Evolutionary conservation across 2,113 vertebrate genomes (phyloP).

Genomic region (Abramis brama): DNA sequence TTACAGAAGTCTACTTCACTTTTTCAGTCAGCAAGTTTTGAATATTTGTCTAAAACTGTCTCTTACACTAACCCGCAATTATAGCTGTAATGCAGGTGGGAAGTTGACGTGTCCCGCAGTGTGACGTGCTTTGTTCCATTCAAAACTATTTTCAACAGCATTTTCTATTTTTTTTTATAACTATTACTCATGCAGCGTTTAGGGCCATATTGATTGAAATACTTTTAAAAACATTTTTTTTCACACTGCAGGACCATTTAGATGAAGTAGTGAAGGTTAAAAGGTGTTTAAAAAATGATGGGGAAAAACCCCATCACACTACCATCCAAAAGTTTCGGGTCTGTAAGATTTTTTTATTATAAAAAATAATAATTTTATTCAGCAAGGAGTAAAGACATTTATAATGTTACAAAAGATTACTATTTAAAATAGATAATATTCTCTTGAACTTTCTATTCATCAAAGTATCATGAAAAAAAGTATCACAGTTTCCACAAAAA

Average conservation of each 20-base stretch:
- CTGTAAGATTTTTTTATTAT: not conserved
- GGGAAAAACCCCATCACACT: not conserved
- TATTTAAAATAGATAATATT: no score
- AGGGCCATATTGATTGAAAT: not conserved
- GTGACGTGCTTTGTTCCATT: not conserved
- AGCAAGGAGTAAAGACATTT: not conserved
- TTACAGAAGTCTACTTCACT: not conserved
- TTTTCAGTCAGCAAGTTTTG: not conserved
- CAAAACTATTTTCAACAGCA: not conserved
- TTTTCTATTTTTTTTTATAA: not conserved
- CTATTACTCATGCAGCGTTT: not conserved
- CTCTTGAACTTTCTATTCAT: no score
- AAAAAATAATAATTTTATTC: not conserved
- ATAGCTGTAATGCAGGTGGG: not conserved
- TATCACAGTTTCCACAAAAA: not conserved
- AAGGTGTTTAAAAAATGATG: not conserved
- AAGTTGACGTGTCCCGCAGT: not conserved
- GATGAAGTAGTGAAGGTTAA: not conserved
- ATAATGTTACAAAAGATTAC: no score
- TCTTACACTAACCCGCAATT: not conserved
- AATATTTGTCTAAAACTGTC: not conserved
- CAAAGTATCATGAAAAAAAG: no score
- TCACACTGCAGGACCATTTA: not conserved
- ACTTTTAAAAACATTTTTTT: not conserved
- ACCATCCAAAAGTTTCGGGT: not conserved